phyloP scores from a whole-genome alignment of 2,797 vertebrate genomes.

The Eutrigla gurnardus region DNA sequence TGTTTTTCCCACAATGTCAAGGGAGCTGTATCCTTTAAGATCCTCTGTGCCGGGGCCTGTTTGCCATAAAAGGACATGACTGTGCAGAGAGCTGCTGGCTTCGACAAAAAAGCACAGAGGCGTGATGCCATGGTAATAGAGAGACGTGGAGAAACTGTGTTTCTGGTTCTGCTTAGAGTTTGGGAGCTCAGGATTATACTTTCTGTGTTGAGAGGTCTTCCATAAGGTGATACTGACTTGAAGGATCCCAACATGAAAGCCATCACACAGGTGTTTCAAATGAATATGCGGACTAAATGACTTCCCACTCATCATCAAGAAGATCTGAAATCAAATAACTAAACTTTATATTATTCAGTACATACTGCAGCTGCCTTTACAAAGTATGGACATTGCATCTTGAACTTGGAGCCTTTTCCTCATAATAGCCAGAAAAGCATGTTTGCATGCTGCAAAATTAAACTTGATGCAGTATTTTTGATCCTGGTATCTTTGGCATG shows the following conservation, averaged over 20 bases:
- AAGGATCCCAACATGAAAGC: slow-evolving; percentile 5
- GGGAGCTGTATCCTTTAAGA: slow-evolving; percentile 36
- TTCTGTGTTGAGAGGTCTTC: not conserved
- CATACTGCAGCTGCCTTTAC: no score
- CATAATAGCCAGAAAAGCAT: no score
- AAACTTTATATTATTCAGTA: no score
- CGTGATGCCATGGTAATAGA: slow-evolving; percentile 39
- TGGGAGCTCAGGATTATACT: slow-evolving; percentile 3
- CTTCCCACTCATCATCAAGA: slow-evolving; percentile 15
- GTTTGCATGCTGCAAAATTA: no score
- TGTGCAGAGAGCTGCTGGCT: slow-evolving; percentile 40
- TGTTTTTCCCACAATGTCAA: slow-evolving; percentile 6
- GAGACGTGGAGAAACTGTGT: slow-evolving; percentile 9
- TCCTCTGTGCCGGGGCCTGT: slow-evolving; percentile 22
- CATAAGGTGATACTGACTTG: slow-evolving; percentile 7
- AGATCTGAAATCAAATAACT: not conserved
- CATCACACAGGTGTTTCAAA: slow-evolving; percentile 8
- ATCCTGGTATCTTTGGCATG: no score
- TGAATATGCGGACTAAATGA: slow-evolving; percentile 3
- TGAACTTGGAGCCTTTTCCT: no score
- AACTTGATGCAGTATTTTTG: no score
- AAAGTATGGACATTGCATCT: no score
- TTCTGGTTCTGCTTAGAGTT: slow-evolving; percentile 23
- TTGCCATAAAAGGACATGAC: slow-evolving; percentile 67
- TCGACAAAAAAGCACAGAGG: slow-evolving; percentile 47